Evolutionary conservation across 2,888 invertebrate species (phyloP), one percentile per base, ranked within the genome.

Genomic region (Dichetophora obliterata): DNA sequence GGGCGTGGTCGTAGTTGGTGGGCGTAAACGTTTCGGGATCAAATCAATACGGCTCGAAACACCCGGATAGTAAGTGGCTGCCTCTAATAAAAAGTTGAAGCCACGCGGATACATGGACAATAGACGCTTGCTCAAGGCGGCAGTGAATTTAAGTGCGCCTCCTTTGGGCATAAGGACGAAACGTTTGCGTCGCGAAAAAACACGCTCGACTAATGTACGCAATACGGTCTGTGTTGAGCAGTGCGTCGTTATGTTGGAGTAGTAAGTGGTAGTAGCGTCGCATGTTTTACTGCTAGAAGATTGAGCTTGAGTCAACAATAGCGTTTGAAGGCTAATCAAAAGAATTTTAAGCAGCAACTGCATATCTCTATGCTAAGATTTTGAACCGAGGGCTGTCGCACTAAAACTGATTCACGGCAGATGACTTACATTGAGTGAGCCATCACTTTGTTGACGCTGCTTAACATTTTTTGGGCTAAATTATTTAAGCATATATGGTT

Each of bases 101-200:
- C 88, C 87, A 9, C 75, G 84, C 0, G 88, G 88, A 77, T 80
- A 84, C 3, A 68, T 54, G 0, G 85, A 83, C 31, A 88, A 75
- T 0, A 88, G 69, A 3, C 83, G 82, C 76, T 87, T 88, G 52
- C 84, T 83, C 0, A 86, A 9, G 0, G 81, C 80, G 0, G 84
- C 77, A 0, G 88, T 88, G 31, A 88, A 85, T 76, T 88, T 88
- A 0, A 88, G 79, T 43, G 82, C 81, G 0, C 86, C 79, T 11
- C 87, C 87, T 43, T 84, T 83, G 0, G 88, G 86, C 72, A 88
- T 85, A 0, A 88, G 73, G 24, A 88, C 80, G 80, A 87, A 88
- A 3, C 88, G 83, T 65, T 84, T 86, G 27, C 82, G 83, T 0
- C 88, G 84, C n/a, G 83, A 84, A 72, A 88, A 88, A 8, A 87